Evolutionary conservation across 2,797 vertebrate species (phyloP), one percentile per base, ranked within the genome.

Genomic region (Prunella strophiata): DNA sequence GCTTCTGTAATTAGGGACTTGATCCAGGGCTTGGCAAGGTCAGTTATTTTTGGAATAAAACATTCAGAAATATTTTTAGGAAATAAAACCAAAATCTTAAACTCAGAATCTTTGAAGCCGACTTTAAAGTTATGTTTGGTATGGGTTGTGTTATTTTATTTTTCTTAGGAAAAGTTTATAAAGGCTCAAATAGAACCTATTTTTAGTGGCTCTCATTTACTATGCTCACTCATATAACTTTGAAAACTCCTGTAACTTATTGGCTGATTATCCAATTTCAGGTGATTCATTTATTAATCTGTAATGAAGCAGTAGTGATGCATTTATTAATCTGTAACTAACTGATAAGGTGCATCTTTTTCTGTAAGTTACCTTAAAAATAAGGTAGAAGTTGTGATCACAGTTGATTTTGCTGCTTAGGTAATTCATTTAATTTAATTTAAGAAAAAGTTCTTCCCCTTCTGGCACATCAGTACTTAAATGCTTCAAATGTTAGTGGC

Each of bases 1-100:
- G 43, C 87, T 93, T 89, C 58, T 84, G 63, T 93, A 92, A 94
- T 96, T 95, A 95, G 74, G 58, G 91, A 78, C 36, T 83, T 63
- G 66, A 78, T 91, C 66, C 82, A 93, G 58, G 77, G 36, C 52
- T 72, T 72, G 76, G 66, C 85, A 93, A 94, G 79, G 79, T 91
- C 76, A 81, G 70, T 75, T 93, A 92, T 92, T 92, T 93, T 94
- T 70, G 76, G 87, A 86, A 73, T 65, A 89, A 94, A 88, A 51
- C 32, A 16, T 57, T 78, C 29, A 58, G 72, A 93, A 89, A 68
- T 89, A 65, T 77, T 87, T 96, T 91, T 77, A 91, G 79, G 42
- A 78, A 89, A 47, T 72, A 43, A 3, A 38, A 93, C 36, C 40
- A 92, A 84, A 94, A 78, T 89, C 32, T 59, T 62, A 48, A 85